Evolutionary conservation across 2,113 vertebrate species (phyloP).

Genomic region (Sakesphorus luctuosus): DNA sequence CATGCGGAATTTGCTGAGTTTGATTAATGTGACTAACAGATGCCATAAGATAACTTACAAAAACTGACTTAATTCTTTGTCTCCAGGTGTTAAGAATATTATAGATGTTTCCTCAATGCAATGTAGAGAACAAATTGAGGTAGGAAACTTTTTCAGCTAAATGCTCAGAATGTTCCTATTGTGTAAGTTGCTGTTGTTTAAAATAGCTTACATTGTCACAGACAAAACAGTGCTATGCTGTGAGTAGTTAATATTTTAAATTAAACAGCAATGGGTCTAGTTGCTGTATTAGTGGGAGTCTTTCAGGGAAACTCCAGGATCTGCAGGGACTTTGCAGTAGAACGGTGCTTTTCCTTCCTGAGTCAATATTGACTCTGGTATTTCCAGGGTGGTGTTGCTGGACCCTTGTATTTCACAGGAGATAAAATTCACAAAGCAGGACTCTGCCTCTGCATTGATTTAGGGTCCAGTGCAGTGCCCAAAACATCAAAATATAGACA

Average conservation of each 20-base stretch:
- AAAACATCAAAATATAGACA: not conserved
- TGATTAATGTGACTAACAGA: constrained; percentile 8
- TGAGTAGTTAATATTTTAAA: not conserved
- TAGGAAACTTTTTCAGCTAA: not conserved
- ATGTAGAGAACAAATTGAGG: not conserved
- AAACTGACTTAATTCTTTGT: constrained; percentile 26
- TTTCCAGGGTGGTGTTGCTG: constrained; percentile 31
- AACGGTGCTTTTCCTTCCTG: constrained; percentile 65
- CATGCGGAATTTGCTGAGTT: constrained; percentile 14
- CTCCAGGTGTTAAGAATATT: not conserved
- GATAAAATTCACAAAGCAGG: not conserved
- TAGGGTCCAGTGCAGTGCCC: not conserved
- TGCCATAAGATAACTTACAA: not conserved
- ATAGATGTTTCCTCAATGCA: not conserved
- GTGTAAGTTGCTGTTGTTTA: not conserved
- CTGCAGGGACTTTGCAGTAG: constrained; percentile 20
- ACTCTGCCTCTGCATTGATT: not conserved
- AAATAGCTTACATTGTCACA: not conserved
- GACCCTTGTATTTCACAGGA: not conserved
- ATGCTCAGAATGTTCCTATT: not conserved
- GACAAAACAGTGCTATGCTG: not conserved
- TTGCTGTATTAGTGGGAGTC: not conserved
- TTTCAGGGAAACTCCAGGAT: constrained; percentile 64
- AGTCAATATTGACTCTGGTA: constrained; percentile 62
- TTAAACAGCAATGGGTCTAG: not conserved